A percentile compares a stretch with the other conserved stretches of the same genome.
phyloP scores from a whole-genome alignment of 2,113 vertebrate species.

The Condylura cristata region DNA sequence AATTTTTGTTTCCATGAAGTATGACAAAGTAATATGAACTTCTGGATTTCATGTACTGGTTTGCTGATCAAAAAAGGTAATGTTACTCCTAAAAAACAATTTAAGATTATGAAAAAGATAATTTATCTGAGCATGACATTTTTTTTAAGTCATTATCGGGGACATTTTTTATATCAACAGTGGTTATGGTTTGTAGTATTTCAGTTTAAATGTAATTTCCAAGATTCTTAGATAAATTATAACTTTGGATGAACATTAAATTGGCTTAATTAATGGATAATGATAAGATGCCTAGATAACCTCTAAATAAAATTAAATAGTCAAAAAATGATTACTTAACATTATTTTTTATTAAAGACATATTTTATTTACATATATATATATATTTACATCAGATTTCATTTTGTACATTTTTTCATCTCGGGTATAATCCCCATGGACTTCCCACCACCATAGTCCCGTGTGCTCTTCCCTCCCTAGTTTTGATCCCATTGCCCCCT shows the following conservation, averaged over 20 bases:
- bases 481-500: too few species aligned
- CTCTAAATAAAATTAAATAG: background rate
- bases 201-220: background rate
- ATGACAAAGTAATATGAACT: background rate
- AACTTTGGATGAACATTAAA: slow-evolving; percentile 13
- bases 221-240: background rate
- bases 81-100: background rate
- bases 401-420: too few species aligned
- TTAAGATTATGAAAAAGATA: background rate
- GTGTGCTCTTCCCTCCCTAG: too few species aligned
- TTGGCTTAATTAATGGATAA: background rate
- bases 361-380: too few species aligned
- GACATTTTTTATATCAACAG: background rate
- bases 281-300: background rate
- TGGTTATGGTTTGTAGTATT: background rate
- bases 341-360: too few species aligned
- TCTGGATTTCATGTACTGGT: background rate
- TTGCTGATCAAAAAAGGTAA: background rate
- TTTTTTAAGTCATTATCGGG: too few species aligned
- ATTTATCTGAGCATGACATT: too few species aligned
- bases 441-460: too few species aligned
- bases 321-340: background rate
- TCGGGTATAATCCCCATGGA: too few species aligned
- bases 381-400: too few species aligned
- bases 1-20: background rate